phyloP scores from a whole-genome alignment of 2,113 vertebrate species.

The Paracanthobrama guichenoti region DNA sequence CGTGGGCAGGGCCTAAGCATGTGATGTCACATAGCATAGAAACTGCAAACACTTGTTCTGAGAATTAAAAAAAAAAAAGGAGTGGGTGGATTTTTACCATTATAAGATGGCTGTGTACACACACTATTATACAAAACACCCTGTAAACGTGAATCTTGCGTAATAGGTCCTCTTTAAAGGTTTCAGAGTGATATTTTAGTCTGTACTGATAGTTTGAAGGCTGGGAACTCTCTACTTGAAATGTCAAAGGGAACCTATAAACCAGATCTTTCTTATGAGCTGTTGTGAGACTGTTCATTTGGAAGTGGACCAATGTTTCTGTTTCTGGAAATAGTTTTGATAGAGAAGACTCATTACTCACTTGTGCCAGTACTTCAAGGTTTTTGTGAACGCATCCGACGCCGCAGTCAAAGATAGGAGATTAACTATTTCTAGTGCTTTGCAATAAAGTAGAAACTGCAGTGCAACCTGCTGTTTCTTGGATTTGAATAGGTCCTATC shows the following conservation, averaged over 20 bases:
- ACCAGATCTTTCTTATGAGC: slow-evolving; percentile 20
- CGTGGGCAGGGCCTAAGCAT: too few species aligned
- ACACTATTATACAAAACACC: too few species aligned
- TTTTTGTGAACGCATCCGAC: slow-evolving; percentile 45
- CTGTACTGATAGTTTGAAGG: slow-evolving; percentile 22
- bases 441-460: slow-evolving; percentile 51
- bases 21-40: too few species aligned
- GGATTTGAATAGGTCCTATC: slow-evolving; percentile 52
- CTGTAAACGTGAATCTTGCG: too few species aligned
- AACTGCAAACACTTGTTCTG: too few species aligned
- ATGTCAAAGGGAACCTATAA: slow-evolving; percentile 18
- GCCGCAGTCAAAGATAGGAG: slow-evolving; percentile 41
- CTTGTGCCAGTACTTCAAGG: slow-evolving; percentile 31
- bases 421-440: slow-evolving; percentile 47
- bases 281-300: slow-evolving; percentile 26
- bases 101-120: too few species aligned
- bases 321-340: slow-evolving; percentile 34
- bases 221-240: neutral
- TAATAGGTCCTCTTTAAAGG: neutral
- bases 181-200: neutral
- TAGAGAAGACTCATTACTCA: slow-evolving; percentile 23
- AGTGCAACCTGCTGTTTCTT: slow-evolving; percentile 56
- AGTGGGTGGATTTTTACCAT: too few species aligned
- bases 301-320: slow-evolving; percentile 5
- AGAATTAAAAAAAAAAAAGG: too few species aligned